Percentiles rank a stretch among this genome's conserved stretches.
Conservation (phyloP, 2,888 invertebrate genomes). For the Acronicta alni region DNA sequence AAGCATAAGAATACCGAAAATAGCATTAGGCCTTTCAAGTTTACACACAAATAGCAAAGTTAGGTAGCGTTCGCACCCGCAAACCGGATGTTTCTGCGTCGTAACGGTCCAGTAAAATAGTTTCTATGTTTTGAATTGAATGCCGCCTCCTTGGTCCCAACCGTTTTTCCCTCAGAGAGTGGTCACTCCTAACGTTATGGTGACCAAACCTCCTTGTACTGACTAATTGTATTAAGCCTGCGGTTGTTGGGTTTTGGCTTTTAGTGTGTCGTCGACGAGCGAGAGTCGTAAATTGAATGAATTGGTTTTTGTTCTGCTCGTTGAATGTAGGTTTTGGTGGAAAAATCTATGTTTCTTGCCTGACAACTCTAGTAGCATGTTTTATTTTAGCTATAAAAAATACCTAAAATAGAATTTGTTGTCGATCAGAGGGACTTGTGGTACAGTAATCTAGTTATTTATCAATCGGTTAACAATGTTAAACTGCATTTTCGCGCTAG, state of each 20-base stretch:
- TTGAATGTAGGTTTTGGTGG: conserved; percentile 23
- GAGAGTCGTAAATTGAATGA: conserved; percentile 39
- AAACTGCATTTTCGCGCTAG: no score
- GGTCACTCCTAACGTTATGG: conserved; percentile 48
- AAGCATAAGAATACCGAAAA: conserved; percentile 43
- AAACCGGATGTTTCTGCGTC: conserved; percentile 38
- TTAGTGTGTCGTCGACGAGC: conserved; percentile 38
- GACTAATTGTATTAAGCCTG: conserved; percentile 60
- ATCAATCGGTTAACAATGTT: no score
- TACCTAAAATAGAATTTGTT: no score
- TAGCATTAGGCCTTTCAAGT: conserved; percentile 48
- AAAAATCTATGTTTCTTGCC: neutral
- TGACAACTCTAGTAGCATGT: neutral
- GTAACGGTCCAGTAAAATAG: conserved; percentile 51
- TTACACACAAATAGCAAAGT: conserved; percentile 54
- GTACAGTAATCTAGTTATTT: no score
- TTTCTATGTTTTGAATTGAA: conserved; percentile 54
- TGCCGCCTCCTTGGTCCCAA: conserved; percentile 30
- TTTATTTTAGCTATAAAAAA: neutral
- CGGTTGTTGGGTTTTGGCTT: conserved; percentile 52
- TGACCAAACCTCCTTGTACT: conserved; percentile 47
- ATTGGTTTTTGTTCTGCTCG: conserved; percentile 31
- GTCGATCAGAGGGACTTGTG: no score
- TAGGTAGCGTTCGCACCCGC: conserved; percentile 48
- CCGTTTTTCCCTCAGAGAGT: conserved; percentile 48